Conservation (phyloP, 2,797 vertebrate species). For the Malacoctenus gilli region DNA sequence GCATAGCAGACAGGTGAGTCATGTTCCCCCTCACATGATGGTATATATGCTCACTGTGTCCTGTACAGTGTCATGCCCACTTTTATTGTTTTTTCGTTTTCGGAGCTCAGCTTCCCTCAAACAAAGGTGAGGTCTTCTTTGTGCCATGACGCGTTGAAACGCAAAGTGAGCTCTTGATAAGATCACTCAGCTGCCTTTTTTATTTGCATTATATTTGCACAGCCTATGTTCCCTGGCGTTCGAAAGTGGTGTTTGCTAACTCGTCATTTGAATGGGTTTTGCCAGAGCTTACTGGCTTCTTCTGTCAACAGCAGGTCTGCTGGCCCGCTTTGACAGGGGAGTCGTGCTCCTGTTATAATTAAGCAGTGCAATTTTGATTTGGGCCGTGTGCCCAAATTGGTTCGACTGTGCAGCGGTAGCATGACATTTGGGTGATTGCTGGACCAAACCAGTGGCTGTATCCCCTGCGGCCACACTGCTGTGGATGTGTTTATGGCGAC, state of each 20-base stretch:
- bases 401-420: slow-evolving; percentile 14
- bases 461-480: slow-evolving; percentile 8
- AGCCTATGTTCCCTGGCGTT: slow-evolving; percentile 18
- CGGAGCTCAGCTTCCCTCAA: slow-evolving; percentile 16
- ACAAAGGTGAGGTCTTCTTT: slow-evolving; percentile 14
- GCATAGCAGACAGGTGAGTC: slow-evolving; percentile 34
- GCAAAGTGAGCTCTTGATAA: slow-evolving; percentile 14
- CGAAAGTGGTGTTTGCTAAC: slow-evolving; percentile 18
- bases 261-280: slow-evolving; percentile 47
- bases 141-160: slow-evolving; percentile 12
- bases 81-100: slow-evolving; percentile 15
- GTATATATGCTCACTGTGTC: background rate
- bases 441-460: slow-evolving; percentile 25
- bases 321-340: slow-evolving; percentile 26
- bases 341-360: slow-evolving; percentile 46
- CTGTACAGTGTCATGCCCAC: background rate
- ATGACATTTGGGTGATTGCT: slow-evolving; percentile 15
- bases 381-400: slow-evolving; percentile 28
- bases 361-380: slow-evolving; percentile 54
- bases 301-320: slow-evolving; percentile 45
- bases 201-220: slow-evolving; percentile 55
- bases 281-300: slow-evolving; percentile 33
- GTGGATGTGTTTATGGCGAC: slow-evolving; percentile 15
- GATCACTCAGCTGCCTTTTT: slow-evolving; percentile 9
- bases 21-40: slow-evolving; percentile 1